These are phyloP conservation scores for Temnothorax curvispinosus DNA, from an alignment of 1,140 invertebrate genomes.

Conservation along the genomic window DNA sequence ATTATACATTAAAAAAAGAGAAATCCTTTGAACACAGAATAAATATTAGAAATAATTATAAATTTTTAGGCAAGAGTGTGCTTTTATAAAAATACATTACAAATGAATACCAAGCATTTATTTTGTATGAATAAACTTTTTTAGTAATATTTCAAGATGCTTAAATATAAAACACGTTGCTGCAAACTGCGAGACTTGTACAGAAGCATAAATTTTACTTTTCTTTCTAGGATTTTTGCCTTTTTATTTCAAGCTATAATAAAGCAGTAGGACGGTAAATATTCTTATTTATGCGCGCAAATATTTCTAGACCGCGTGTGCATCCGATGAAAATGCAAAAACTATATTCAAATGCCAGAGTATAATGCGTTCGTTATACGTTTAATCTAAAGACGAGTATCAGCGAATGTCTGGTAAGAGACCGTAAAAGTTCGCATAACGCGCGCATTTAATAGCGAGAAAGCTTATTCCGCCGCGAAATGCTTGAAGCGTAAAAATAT, in stretches of 20 bases:
- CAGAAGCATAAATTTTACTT: constrained; percentile 33
- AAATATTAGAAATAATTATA: constrained; percentile 5
- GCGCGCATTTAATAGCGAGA: constrained; percentile 41
- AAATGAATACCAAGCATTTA: neutral
- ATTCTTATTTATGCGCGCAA: constrained; percentile 38
- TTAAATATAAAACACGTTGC: constrained; percentile 21
- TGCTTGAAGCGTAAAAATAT: constrained; percentile 55
- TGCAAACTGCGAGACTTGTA: constrained; percentile 2
- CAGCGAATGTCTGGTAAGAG: constrained; percentile 17
- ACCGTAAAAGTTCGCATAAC: constrained; percentile 10
- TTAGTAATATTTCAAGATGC: constrained; percentile 38
- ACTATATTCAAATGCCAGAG: constrained; percentile 11
- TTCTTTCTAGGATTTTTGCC: constrained; percentile 26
- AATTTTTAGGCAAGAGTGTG: neutral
- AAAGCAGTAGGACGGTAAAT: constrained; percentile 24
- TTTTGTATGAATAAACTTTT: constrained; percentile 38
- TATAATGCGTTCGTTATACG: neutral
- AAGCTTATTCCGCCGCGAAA: constrained; percentile 37
- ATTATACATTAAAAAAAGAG: neutral
- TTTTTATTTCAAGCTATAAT: constrained; percentile 18
- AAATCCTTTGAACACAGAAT: neutral
- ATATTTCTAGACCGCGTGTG: constrained; percentile 8
- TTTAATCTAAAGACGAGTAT: constrained; percentile 39
- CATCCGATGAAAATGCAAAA: constrained; percentile 32
- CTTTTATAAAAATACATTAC: neutral